Evolutionary conservation across 2,888 invertebrate species (phyloP), one percentile per base, ranked within the genome.

Genomic region (Rambutsinella grinnellia): DNA sequence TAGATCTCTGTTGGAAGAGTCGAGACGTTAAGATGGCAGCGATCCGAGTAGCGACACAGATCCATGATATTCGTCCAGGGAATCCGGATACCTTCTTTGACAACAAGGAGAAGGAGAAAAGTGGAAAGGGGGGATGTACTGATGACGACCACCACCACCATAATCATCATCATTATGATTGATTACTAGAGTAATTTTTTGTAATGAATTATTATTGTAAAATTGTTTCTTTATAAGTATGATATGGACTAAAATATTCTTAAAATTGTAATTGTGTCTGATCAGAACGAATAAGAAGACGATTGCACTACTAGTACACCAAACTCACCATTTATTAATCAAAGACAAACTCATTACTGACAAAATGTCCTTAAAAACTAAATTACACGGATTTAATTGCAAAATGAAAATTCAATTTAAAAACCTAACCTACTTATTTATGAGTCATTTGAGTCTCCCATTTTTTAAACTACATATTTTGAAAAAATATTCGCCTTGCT

Each of bases 381-480:
- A n/a, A n/a, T n/a, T n/a, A n/a, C n/a, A n/a, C n/a, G n/a, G n/a
- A n/a, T n/a, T n/a, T n/a, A n/a, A n/a, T n/a, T n/a, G n/a, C n/a
- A n/a, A n/a, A n/a, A n/a, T n/a, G n/a, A n/a, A n/a, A n/a, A n/a
- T n/a, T n/a, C n/a, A n/a, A n/a, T n/a, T n/a, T n/a, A n/a, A n/a
- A n/a, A n/a, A n/a, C n/a, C n/a, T n/a, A n/a, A n/a, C n/a, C n/a
- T n/a, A n/a, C n/a, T n/a, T n/a, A n/a, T n/a, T n/a, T n/a, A n/a
- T n/a, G n/a, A n/a, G n/a, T n/a, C n/a, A n/a, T n/a, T n/a, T 90
- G 0, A 97, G 86, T 0, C 92, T 94, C 0, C 97, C 97, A 70
- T 89, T 88, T 0, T 83, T 71, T 13, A 76, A 71, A 0, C 87
- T n/a, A n/a, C n/a, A n/a, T 86, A 0, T 88, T 85, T 3, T 90